Percentiles rank a stretch among this genome's conserved stretches.
phyloP scores from a whole-genome alignment of 2,888 invertebrate genomes.

The Limenitis camilla region DNA sequence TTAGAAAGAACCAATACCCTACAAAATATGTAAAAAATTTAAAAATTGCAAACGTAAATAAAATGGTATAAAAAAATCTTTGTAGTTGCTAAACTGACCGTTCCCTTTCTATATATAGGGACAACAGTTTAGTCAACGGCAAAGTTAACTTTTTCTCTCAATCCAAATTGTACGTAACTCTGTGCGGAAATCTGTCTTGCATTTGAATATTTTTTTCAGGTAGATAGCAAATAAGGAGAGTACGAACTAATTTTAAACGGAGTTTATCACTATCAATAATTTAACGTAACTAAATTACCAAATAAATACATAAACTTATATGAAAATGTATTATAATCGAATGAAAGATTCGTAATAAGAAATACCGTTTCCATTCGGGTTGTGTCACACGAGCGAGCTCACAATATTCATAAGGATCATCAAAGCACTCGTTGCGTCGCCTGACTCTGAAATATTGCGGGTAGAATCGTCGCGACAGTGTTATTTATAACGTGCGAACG shows the following conservation, averaged over 20 bases:
- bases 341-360: constrained; percentile 14
- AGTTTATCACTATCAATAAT: too few relatives aligned
- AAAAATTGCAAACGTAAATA: too few relatives aligned
- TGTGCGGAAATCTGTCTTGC: too few relatives aligned
- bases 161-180: too few relatives aligned
- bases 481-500: constrained; percentile 66
- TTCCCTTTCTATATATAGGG: too few relatives aligned
- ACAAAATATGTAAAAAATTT: too few relatives aligned
- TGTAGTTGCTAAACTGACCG: too few relatives aligned
- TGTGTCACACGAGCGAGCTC: constrained; percentile 20
- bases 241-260: background rate
- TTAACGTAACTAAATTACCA: background rate
- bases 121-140: too few relatives aligned
- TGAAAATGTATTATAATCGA: constrained; percentile 1
- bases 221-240: background rate
- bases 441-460: constrained; percentile 66
- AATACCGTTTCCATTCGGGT: constrained; percentile 16
- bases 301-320: background rate
- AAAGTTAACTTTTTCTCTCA: too few relatives aligned
- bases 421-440: constrained; percentile 53
- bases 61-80: too few relatives aligned
- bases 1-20: too few relatives aligned
- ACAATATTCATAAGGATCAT: constrained; percentile 62
- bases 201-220: too few relatives aligned
- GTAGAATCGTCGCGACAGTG: constrained; percentile 62